These are phyloP conservation scores for Condylostylus longicornis DNA, from an alignment of 1,140 invertebrate genomes.

Conservation along the genomic window DNA sequence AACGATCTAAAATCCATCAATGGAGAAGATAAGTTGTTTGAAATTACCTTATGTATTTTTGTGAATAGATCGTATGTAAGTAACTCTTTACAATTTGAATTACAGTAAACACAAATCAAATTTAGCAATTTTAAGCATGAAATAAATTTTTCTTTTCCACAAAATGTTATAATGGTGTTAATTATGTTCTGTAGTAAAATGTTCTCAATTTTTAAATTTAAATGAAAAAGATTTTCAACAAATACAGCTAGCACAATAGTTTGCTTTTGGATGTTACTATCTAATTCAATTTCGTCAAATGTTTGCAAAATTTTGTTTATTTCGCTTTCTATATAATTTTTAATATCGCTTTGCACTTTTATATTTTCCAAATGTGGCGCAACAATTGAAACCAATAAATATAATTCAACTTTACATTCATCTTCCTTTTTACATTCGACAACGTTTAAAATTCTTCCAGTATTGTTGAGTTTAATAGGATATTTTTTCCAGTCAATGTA, in stretches of 20 bases:
- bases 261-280: constrained; percentile 4
- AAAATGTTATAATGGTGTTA: constrained; percentile 2
- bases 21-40: no score
- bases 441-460: constrained; percentile 10
- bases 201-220: constrained; percentile 13
- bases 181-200: constrained; percentile 1
- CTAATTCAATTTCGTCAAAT: not conserved
- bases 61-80: no score
- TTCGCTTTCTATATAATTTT: constrained; percentile 7
- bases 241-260: constrained; percentile 10
- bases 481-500: constrained; percentile 48
- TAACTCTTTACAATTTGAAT: no score
- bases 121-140: not conserved
- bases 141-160: not conserved
- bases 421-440: constrained; percentile 8
- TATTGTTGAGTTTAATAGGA: constrained; percentile 39
- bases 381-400: constrained; percentile 15
- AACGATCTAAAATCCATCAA: no score
- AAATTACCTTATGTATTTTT: no score
- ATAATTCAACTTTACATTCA: constrained; percentile 4
- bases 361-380: constrained; percentile 19
- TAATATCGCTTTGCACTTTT: constrained; percentile 12
- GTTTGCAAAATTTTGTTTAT: constrained; percentile 6
- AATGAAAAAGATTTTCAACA: constrained; percentile 15
- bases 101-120: no score